Conservation (phyloP, 2,113 vertebrate genomes). For the Dolichotis patagonum region DNA sequence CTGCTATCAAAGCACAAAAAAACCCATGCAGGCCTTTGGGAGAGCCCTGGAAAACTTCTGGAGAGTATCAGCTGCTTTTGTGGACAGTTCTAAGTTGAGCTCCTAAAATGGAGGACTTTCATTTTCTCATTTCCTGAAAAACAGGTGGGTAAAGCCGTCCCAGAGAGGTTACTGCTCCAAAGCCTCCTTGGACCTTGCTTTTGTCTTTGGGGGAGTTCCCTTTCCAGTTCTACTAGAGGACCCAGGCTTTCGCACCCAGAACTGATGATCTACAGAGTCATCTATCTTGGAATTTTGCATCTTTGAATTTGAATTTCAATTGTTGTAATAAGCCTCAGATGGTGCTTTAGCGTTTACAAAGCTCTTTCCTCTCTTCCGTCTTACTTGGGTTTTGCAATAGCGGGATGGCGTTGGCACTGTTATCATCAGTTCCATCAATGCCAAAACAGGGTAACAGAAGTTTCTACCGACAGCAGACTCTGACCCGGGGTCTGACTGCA, state of each 20-base stretch:
- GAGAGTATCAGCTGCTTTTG: not conserved
- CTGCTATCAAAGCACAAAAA: not conserved
- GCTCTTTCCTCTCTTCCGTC: not conserved
- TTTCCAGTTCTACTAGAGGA: not conserved
- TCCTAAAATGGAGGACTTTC: not conserved
- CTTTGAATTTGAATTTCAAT: not conserved
- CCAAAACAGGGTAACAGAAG: not conserved
- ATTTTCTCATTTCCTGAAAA: slow-evolving; percentile 21
- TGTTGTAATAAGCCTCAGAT: not conserved
- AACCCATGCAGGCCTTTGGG: not conserved
- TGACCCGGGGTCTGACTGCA: not conserved
- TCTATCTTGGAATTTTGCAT: not conserved
- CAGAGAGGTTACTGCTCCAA: not conserved
- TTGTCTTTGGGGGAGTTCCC: not conserved
- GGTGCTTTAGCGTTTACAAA: not conserved
- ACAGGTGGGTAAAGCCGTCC: not conserved
- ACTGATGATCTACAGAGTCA: not conserved
- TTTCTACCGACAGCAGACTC: not conserved
- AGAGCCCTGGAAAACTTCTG: not conserved
- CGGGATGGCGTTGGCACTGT: too few relatives aligned
- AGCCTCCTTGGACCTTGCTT: not conserved
- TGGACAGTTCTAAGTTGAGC: not conserved
- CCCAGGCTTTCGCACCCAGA: not conserved
- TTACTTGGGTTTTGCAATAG: not conserved
- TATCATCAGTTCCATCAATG: not conserved